Percentiles rank a stretch among this genome's conserved stretches.
Evolutionary conservation across 2,888 invertebrate species (phyloP).

Genomic region (Drosophila melanosoma): DNA sequence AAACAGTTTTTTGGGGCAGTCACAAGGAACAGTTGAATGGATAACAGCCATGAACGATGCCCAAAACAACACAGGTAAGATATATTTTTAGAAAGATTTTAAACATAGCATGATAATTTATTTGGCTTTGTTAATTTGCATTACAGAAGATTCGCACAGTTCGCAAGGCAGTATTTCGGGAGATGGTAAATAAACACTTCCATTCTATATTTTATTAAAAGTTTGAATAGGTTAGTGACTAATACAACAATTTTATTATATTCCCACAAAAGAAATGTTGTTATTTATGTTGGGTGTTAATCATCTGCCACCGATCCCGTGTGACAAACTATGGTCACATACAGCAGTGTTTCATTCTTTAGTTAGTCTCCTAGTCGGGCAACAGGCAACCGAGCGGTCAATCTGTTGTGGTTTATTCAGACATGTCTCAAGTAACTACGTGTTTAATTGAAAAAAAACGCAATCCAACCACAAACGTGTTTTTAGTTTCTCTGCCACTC

Average conservation of each 20-base stretch:
- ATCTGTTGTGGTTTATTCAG: slow-evolving; percentile 55
- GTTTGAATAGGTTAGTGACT: not conserved
- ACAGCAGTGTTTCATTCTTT: not conserved
- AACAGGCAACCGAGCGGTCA: slow-evolving; percentile 44
- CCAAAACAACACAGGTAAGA: slow-evolving; percentile 75
- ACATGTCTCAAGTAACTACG: slow-evolving; percentile 58
- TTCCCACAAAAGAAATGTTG: slow-evolving; percentile 12
- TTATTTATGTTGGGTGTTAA: slow-evolving; percentile 15
- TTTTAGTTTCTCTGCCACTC: slow-evolving; percentile 48
- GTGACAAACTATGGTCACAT: slow-evolving; percentile 26
- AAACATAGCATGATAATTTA: not conserved
- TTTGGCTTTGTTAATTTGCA: not conserved
- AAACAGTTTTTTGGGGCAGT: slow-evolving; percentile 68
- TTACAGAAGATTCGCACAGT: slow-evolving; percentile 84
- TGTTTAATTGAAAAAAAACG: slow-evolving; percentile 69
- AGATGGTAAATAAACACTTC: slow-evolving; percentile 82
- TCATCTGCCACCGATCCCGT: slow-evolving; percentile 14
- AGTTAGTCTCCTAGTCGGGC: slow-evolving; percentile 12
- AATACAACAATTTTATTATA: not conserved
- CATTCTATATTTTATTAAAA: not conserved
- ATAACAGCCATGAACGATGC: slow-evolving; percentile 80
- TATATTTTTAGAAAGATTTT: not conserved
- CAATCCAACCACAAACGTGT: slow-evolving; percentile 58
- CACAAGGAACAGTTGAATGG: slow-evolving; percentile 81
- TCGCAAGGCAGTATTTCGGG: slow-evolving; percentile 85